Evolutionary conservation across 2,113 vertebrate species (phyloP), one percentile per base, ranked within the genome.

Genomic region (Brachyistius frenatus): DNA sequence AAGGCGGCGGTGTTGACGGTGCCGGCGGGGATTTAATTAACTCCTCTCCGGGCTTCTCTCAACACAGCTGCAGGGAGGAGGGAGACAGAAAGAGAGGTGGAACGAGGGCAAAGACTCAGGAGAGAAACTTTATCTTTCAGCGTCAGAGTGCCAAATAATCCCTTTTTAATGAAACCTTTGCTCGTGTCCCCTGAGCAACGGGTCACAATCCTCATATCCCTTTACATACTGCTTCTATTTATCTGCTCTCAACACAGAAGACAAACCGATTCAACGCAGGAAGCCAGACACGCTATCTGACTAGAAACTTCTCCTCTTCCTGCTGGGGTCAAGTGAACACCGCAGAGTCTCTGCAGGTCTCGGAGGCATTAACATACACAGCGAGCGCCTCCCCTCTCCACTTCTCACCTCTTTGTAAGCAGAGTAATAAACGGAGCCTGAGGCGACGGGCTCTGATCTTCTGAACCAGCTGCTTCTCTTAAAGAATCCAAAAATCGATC

Each of bases 161-260:
- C 87, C 57, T 49, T 80, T 91, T 90, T 90, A 90, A 93, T 90
- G 77, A 91, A 91, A 85, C 57, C 35, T 13, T 55, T 73, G 33
- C 62, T 23, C 60, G 52, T 7, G 33, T 53, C 5, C 23, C 46
- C 68, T 2, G 32, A 47, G 61, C 72, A 84, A 55, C 52, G 44
- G 15, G 55, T 73, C 32, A 68, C 30, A 0, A 14, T 37, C 37
- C 37, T 30, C 49, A 10, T 31, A 56, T 75, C 3, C 72, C 37
- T 46, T 30, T 41, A 10, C 30, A 56, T 75, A 2, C 72, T n/a
- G 3, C 13, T 63, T 37, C 41, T n/a, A 41, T 7, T 47, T 2
- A 7, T 68, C 11, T 57, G 8, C 23, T 4, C 8, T 33, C 46
- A 55, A 3, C 32, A 50, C 7, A 35, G 50, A 33, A 56, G 55